A percentile compares a stretch with the other conserved stretches of the same genome.
Evolutionary conservation across 2,797 vertebrate species (phyloP).

Genomic region (Aratinga solstitialis): DNA sequence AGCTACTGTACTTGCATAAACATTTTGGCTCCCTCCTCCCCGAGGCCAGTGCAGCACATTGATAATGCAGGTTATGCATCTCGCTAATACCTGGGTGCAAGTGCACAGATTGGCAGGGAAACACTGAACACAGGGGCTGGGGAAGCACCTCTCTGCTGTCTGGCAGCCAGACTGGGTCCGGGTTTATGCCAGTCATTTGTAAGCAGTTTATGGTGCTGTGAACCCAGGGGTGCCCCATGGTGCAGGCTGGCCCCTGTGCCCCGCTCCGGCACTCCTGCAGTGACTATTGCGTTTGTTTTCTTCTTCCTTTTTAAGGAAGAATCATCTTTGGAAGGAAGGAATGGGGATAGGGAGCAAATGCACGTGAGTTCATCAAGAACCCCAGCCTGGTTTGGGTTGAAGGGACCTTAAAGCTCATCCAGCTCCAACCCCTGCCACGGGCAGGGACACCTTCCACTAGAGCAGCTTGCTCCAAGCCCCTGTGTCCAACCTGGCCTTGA

Average conservation of each 20-base stretch:
- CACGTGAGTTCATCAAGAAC: neutral
- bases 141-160: slow-evolving; percentile 26
- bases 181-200: neutral
- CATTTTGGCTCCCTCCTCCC: neutral
- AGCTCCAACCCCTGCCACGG: too few species aligned
- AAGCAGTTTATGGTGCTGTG: slow-evolving; percentile 7
- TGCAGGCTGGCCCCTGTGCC: neutral
- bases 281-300: neutral
- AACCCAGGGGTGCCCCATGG: neutral
- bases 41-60: neutral
- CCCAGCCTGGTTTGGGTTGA: neutral
- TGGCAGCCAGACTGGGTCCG: neutral
- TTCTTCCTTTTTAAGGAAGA: neutral
- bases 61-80: neutral
- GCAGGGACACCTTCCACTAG: too few species aligned
- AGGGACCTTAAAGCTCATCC: neutral
- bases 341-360: neutral
- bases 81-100: slow-evolving; percentile 9
- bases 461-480: too few species aligned
- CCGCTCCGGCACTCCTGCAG: neutral
- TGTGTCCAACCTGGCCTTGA: too few species aligned
- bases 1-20: slow-evolving; percentile 35
- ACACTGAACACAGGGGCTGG: neutral
- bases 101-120: neutral
- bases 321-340: neutral